A percentile compares a stretch with the other conserved stretches of the same genome.
Conservation (phyloP, 2,797 vertebrate species). For the Nannoperca australis region DNA sequence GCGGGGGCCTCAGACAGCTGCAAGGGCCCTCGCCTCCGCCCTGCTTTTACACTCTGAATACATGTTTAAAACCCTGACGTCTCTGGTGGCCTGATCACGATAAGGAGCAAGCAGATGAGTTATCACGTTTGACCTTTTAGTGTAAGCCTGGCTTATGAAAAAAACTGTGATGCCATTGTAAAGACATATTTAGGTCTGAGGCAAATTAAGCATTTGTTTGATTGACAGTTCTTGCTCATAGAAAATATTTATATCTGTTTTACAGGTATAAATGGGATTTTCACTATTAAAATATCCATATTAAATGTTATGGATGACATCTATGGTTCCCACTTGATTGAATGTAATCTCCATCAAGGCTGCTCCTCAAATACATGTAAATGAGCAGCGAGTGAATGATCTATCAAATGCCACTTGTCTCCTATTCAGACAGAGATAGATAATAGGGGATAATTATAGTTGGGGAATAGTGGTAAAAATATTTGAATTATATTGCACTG, state of each 20-base stretch:
- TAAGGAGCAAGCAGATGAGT: constrained; percentile 42
- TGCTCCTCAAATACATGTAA: constrained; percentile 73
- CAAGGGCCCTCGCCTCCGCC: constrained; percentile 48
- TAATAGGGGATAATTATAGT: constrained; percentile 79
- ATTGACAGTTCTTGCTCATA: constrained; percentile 45
- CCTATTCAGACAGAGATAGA: constrained; percentile 75
- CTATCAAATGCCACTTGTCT: constrained; percentile 81
- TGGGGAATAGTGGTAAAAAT: constrained; percentile 71
- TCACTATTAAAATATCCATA: constrained; percentile 41
- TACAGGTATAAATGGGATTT: constrained; percentile 37
- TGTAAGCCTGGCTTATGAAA: constrained; percentile 25
- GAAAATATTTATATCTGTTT: constrained; percentile 34
- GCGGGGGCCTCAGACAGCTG: constrained; percentile 53
- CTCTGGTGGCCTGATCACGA: constrained; percentile 48
- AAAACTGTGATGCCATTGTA: constrained; percentile 17
- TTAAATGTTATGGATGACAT: constrained; percentile 56
- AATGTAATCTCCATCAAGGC: constrained; percentile 65
- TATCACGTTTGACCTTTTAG: constrained; percentile 56
- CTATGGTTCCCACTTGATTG: constrained; percentile 53
- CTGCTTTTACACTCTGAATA: constrained; percentile 58
- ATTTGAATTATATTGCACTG: constrained; percentile 76
- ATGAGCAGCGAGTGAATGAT: constrained; percentile 77
- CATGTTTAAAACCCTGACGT: constrained; percentile 58
- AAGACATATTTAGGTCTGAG: constrained; percentile 33
- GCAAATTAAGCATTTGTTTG: constrained; percentile 19